Conservation (phyloP, 2,113 vertebrate genomes). For the Malaclemys terrapin region DNA sequence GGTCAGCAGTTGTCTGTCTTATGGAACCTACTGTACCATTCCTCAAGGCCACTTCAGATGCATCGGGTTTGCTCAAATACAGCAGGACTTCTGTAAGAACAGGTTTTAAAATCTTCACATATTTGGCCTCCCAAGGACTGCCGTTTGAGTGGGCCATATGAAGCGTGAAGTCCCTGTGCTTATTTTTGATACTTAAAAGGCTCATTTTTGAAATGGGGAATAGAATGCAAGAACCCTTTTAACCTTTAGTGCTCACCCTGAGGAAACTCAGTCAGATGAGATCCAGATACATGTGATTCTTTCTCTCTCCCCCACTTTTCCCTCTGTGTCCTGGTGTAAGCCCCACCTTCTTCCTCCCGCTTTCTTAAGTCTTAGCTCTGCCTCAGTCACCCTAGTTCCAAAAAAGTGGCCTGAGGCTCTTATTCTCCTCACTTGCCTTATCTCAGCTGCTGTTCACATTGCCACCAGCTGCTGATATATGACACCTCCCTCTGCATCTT, state of each 20-base stretch:
- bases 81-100: neutral
- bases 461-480: neutral
- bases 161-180: neutral
- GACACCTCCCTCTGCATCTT: neutral
- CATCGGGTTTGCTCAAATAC: neutral
- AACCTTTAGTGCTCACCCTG: neutral
- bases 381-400: neutral
- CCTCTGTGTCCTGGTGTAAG: neutral
- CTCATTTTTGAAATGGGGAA: neutral
- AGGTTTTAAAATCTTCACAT: neutral
- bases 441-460: neutral
- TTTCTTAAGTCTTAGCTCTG: neutral
- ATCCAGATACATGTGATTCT: neutral
- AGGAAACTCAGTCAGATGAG: neutral
- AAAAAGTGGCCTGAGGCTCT: neutral
- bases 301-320: neutral
- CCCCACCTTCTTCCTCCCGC: neutral
- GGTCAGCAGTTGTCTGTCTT: neutral
- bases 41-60: neutral
- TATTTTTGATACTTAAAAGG: neutral
- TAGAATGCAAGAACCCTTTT: neutral
- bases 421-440: rapidly evolving
- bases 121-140: neutral
- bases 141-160: neutral
- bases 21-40: neutral